These are phyloP conservation scores for Setophaga kirtlandii DNA, from an alignment of 2,113 vertebrate genomes.

Conservation along the genomic window DNA sequence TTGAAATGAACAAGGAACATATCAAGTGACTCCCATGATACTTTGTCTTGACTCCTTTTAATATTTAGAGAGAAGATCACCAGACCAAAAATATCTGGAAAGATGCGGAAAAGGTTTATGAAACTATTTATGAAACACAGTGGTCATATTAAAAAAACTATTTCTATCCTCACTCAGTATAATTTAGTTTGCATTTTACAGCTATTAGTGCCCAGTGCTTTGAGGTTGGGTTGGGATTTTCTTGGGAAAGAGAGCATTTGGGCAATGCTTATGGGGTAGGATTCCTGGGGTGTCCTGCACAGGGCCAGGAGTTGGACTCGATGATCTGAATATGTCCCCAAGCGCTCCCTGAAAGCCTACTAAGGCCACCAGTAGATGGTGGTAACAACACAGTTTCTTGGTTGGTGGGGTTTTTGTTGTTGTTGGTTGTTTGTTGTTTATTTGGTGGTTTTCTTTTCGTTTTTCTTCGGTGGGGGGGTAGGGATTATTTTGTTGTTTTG, in stretches of 20 bases:
- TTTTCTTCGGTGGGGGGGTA: too few species aligned
- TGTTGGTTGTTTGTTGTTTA: neutral
- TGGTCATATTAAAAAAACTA: neutral
- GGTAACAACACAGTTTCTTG: neutral
- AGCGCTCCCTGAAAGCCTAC: neutral
- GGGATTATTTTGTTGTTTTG: neutral
- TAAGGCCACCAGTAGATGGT: conserved; percentile 19
- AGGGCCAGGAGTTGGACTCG: neutral
- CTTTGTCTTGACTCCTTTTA: neutral
- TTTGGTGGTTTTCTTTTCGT: neutral
- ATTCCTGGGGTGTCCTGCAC: neutral
- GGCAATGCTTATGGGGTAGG: neutral
- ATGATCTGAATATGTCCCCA: rapidly evolving
- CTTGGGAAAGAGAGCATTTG: neutral
- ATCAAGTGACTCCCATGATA: neutral
- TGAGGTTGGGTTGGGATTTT: neutral
- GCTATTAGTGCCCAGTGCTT: neutral
- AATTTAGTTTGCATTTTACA: neutral
- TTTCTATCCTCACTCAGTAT: neutral
- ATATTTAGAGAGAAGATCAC: neutral
- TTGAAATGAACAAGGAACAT: neutral
- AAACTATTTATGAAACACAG: neutral
- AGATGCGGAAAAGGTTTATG: neutral
- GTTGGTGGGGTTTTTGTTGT: neutral
- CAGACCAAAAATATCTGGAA: neutral